Conservation (phyloP, 2,888 invertebrate genomes). For the Scaptodrosophila latifasciaeformis region DNA sequence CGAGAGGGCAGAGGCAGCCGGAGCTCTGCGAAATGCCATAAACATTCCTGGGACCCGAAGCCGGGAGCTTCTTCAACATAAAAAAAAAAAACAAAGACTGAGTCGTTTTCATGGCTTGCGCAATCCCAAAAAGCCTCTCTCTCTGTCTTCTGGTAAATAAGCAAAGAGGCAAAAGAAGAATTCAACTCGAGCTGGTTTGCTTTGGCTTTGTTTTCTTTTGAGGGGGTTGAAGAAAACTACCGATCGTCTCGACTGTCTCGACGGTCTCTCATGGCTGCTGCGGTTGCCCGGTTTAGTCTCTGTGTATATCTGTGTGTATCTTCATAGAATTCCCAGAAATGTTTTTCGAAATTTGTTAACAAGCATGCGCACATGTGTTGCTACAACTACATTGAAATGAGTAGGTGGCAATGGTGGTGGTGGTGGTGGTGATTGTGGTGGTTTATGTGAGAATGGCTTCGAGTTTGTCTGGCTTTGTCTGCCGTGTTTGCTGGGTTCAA, state of each 20-base stretch:
- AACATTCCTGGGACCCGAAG: slow-evolving; percentile 55
- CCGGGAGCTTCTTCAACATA: too few species aligned
- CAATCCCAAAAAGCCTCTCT: slow-evolving; percentile 46
- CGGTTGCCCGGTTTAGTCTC: slow-evolving; percentile 22
- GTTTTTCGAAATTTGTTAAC: slow-evolving; percentile 64
- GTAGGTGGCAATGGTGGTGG: neutral
- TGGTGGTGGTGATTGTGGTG: neutral
- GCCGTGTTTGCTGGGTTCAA: slow-evolving; percentile 16
- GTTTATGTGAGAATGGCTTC: neutral
- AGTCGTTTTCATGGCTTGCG: slow-evolving; percentile 47
- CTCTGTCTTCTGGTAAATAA: slow-evolving; percentile 49
- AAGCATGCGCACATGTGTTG: slow-evolving; percentile 30
- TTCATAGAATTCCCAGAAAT: slow-evolving; percentile 52
- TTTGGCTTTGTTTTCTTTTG: slow-evolving; percentile 1
- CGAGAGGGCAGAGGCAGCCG: slow-evolving; percentile 17
- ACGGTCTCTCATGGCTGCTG: slow-evolving; percentile 6
- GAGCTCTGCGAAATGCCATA: slow-evolving; percentile 56
- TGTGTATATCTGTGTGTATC: slow-evolving; percentile 19
- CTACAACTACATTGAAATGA: neutral
- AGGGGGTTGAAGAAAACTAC: too few species aligned
- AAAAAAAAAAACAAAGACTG: too few species aligned
- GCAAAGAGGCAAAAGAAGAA: slow-evolving; percentile 12
- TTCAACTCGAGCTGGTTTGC: neutral
- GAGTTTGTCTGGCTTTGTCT: too few species aligned
- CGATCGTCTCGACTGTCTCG: slow-evolving; percentile 21